Evolutionary conservation across 1,140 invertebrate genomes (phyloP).

Genomic region (Drosophila mauritiana): DNA sequence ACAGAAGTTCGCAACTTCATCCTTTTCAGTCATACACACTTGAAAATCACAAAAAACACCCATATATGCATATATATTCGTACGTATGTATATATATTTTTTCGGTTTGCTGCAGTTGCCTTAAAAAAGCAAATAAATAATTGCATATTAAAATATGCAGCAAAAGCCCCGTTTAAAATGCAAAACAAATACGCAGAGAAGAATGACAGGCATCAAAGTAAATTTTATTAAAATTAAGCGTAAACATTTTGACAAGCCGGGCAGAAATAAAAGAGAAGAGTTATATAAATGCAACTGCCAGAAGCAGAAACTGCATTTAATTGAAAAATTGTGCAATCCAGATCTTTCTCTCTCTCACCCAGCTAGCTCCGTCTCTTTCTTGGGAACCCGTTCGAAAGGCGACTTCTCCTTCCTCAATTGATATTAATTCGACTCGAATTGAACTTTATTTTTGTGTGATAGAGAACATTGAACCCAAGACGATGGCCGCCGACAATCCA

Average conservation of each 20-base stretch:
- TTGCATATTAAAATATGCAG: conserved; percentile 72
- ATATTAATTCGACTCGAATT: conserved; percentile 81
- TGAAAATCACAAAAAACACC: conserved; percentile 30
- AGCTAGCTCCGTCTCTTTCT: conserved; percentile 5
- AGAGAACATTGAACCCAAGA: conserved; percentile 71
- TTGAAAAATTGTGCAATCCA: conserved; percentile 65
- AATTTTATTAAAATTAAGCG: conserved; percentile 81
- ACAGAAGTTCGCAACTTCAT: conserved; percentile 15
- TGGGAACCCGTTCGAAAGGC: conserved; percentile 26
- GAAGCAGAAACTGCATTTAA: conserved; percentile 57
- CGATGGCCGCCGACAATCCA: neutral
- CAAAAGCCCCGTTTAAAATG: conserved; percentile 65
- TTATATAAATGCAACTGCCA: conserved; percentile 24
- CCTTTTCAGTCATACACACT: neutral
- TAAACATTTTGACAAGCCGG: conserved; percentile 71
- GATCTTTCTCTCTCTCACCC: conserved; percentile 2
- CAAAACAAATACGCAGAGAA: conserved; percentile 58
- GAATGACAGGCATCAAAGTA: conserved; percentile 56
- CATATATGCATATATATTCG: conserved; percentile 5
- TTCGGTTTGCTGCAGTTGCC: conserved; percentile 17
- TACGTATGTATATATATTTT: neutral
- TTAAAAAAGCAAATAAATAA: conserved; percentile 50
- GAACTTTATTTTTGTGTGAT: conserved; percentile 74
- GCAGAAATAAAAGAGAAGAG: conserved; percentile 31
- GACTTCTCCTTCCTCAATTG: conserved; percentile 61